Percentiles rank a stretch among this genome's conserved stretches.
These are phyloP conservation scores for Apis dorsata DNA, from an alignment of 1,140 invertebrate species.

Conservation along the genomic window DNA sequence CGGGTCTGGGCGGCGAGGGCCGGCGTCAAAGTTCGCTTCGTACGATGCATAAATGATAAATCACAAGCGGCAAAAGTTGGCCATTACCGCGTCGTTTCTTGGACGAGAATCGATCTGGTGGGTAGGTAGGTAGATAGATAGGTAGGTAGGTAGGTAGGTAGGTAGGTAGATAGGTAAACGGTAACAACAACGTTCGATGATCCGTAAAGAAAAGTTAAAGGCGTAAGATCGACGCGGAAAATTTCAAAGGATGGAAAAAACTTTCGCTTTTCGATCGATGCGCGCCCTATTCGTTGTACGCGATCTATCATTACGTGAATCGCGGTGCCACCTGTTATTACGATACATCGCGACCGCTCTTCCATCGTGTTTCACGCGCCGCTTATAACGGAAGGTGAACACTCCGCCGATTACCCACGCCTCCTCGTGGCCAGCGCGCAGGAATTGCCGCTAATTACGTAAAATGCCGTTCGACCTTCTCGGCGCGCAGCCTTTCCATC, in stretches of 20 bases:
- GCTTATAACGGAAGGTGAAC: conserved; percentile 47
- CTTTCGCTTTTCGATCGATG: conserved; percentile 55
- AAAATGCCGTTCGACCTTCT: not conserved
- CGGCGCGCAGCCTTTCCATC: too few species aligned
- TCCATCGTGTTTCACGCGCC: conserved; percentile 26
- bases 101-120: conserved; percentile 26
- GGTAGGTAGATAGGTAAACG: too few species aligned
- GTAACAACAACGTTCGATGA: not conserved
- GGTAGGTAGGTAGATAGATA: too few species aligned
- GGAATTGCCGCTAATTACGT: conserved; percentile 29
- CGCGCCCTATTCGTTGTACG: conserved; percentile 14
- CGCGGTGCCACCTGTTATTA: conserved; percentile 51
- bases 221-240: not conserved
- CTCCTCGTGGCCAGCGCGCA: conserved; percentile 17
- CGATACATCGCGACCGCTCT: conserved; percentile 34
- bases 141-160: too few species aligned
- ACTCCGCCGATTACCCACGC: conserved; percentile 44
- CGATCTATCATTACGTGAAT: conserved; percentile 43
- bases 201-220: not conserved
- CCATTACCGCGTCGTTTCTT: not conserved
- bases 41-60: conserved; percentile 32
- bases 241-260: conserved; percentile 22
- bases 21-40: not conserved
- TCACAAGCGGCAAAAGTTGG: conserved; percentile 2
- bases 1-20: not conserved